Evolutionary conservation across 2,113 vertebrate species (phyloP), one percentile per base, ranked within the genome.

Genomic region (Hucho hucho): DNA sequence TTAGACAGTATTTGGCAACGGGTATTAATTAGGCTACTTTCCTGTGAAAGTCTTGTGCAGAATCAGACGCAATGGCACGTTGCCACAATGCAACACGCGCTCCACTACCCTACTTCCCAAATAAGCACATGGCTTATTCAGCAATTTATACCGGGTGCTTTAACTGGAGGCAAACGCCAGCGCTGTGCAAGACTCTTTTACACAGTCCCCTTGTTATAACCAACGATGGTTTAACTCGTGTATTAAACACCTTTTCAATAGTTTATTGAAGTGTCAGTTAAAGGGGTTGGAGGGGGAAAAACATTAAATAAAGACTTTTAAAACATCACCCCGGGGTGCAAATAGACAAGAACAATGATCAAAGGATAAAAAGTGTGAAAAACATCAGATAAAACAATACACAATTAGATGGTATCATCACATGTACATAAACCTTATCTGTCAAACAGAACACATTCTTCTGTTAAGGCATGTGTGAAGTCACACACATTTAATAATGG

Each of bases 101-200:
- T 76, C 70, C 18, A 6, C 18, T 4, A 22, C 61, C 43, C 53
- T 25, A 66, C 58, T 71, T 58, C 37, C 20, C 22, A 28, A 14
- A 63, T 16, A 61, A 80, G 74, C 87, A 85, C 87, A 83, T 88
- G 87, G 87, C 83, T 84, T 74, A 76, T 70, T 79, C 69, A 76
- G 76, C 73, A 37, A 28, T 64, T 72, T 69, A 58, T 69, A 22
- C 61, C 68, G 56, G 76, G 74, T 49, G 66, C 61, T 75, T 74
- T 49, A 68, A 76, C 67, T 28, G 37, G 65, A 56, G 29, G 53
- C 43, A 63, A 75, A 24, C 37, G n/a, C 28, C 3, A 25, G 22
- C 6, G 67, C 37, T 47, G 63, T 25, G 4, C 7, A 13, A 70
- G 24, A 58, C 24, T 24, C 24, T 24, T 26, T 13, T 13, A 49